Evolutionary conservation across 2,113 vertebrate species (phyloP), one percentile per base, ranked within the genome.

Genomic region (Toxotes jaculatrix): DNA sequence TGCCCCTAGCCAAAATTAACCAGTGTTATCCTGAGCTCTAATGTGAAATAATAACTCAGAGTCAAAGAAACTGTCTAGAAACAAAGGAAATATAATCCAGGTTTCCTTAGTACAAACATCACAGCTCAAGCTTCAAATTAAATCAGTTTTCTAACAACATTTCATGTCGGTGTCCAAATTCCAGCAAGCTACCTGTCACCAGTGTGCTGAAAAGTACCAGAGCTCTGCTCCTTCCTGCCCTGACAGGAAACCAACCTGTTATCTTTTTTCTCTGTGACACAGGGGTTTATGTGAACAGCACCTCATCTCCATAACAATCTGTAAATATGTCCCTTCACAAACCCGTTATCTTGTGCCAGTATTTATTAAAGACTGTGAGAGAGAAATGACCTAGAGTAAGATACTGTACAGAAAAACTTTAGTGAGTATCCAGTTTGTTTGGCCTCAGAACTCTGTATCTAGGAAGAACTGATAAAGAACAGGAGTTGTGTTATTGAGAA

Each of bases 191-290:
- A 68, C 65, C 64, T 74, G 70, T 79, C 79, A 67, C 56, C 53
- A 43, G 32, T 11, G 74, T 11, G 19, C 60, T 91, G 91, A 94
- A 56, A 83, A 66, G 57, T 57, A 86, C 68, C 92, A 94, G 93
- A 89, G 74, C 74, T 61, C 80, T 45, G 71, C 27, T 90, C 66
- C 82, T 92, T 93, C 93, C 92, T 88, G 88, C 63, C 61, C 69
- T 61, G 68, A 87, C 84, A 88, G 85, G 84, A 92, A 90, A 82
- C 84, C 32, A 75, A 79, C 75, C 74, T 42, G 67, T 83, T 80
- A 89, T 90, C 66, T 79, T 16, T 90, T 79, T 61, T 82, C 64
- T 87, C 21, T 55, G 60, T 62, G 74, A 85, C 76, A 87, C 51
- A 40, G 34, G 14, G n/a, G 82, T 90, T 88, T 85, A 80, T 45